Percentiles rank a stretch among this genome's conserved stretches.
phyloP scores from a whole-genome alignment of 2,888 invertebrate species.

The Strigamia maritima region DNA sequence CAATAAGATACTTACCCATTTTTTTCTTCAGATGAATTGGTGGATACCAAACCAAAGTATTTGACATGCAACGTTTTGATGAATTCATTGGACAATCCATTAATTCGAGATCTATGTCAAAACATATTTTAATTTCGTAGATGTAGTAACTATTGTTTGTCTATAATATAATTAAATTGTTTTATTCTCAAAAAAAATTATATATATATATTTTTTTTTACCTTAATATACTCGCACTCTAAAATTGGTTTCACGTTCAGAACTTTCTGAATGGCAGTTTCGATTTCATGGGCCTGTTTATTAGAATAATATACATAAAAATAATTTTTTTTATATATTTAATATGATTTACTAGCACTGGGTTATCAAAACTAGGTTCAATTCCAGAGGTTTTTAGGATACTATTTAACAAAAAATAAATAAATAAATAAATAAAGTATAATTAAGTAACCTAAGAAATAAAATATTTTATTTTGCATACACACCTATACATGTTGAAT shows the following conservation, averaged over 20 bases:
- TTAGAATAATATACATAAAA: neutral
- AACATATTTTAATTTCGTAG: conserved; percentile 71
- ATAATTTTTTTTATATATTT: too few relatives aligned
- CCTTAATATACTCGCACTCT: neutral
- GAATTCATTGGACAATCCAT: conserved; percentile 58
- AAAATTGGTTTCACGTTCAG: neutral
- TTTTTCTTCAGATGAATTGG: conserved; percentile 19
- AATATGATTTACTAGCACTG: neutral
- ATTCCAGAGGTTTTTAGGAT: conserved; percentile 13
- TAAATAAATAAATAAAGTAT: neutral
- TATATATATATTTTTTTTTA: neutral
- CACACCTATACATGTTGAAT: conserved; percentile 54
- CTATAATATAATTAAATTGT: conserved; percentile 45
- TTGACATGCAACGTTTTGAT: neutral
- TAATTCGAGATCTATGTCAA: conserved; percentile 63
- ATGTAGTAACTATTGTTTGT: conserved; percentile 61
- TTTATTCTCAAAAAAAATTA: neutral
- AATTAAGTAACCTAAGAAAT: neutral
- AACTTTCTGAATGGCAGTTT: neutral
- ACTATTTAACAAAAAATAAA: neutral
- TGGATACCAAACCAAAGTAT: conserved; percentile 37
- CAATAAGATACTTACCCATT: too few relatives aligned
- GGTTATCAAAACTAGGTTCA: neutral
- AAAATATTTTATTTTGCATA: too few relatives aligned
- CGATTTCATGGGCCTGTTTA: neutral